A percentile compares a stretch with the other conserved stretches of the same genome.
phyloP scores from a whole-genome alignment of 2,797 vertebrate species.

The Cossypha heuglini region DNA sequence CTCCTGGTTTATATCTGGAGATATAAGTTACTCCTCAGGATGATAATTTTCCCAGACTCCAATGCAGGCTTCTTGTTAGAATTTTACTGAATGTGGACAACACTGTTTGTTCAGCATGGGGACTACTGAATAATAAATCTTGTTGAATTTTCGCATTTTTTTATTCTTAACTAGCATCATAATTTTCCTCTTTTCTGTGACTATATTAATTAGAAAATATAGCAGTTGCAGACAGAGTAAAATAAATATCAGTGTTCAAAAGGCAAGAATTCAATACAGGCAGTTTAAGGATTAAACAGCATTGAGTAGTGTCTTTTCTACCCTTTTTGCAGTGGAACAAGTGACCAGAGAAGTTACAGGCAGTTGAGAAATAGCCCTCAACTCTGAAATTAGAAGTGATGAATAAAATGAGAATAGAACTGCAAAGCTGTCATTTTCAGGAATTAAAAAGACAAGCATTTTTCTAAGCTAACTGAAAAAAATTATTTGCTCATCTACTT shows the following conservation, averaged over 20 bases:
- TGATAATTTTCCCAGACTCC: background rate
- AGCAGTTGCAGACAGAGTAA: background rate
- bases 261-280: background rate
- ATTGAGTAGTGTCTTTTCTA: background rate
- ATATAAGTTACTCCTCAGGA: background rate
- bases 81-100: background rate
- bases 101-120: background rate
- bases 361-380: background rate
- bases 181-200: background rate
- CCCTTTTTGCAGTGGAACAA: background rate
- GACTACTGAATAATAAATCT: background rate
- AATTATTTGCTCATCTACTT: conserved; percentile 20
- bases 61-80: background rate
- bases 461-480: conserved; percentile 17
- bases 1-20: background rate
- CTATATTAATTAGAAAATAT: background rate
- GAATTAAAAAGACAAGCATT: conserved; percentile 39
- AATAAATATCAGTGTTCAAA: conserved; percentile 6
- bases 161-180: background rate
- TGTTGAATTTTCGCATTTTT: background rate
- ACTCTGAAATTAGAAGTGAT: conserved; percentile 36
- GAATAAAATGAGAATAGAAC: conserved; percentile 42
- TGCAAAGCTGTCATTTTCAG: conserved; percentile 28
- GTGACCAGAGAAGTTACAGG: background rate
- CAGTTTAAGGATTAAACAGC: background rate